These are phyloP conservation scores for Mungos mungo DNA, from an alignment of 2,113 vertebrate species.

Conservation along the genomic window DNA sequence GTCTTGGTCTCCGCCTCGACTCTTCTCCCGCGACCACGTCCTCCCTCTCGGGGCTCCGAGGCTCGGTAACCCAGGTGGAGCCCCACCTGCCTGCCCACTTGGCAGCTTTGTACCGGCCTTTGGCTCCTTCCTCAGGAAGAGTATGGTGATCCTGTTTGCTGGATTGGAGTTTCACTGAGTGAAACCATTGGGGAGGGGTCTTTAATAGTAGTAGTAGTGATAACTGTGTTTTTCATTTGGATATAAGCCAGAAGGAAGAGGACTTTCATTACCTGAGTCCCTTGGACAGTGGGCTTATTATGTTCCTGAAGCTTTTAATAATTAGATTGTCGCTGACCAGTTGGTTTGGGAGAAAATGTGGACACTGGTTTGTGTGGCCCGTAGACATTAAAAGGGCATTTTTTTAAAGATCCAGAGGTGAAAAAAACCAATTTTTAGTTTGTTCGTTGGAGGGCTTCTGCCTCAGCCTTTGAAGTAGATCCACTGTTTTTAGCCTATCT, in stretches of 20 bases:
- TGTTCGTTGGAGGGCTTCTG: constrained; percentile 46
- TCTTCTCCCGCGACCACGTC: not conserved
- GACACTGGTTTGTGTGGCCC: not conserved
- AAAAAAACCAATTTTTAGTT: constrained; percentile 52
- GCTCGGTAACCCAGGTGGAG: not conserved
- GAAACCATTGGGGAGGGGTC: not conserved
- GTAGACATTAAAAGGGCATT: not conserved
- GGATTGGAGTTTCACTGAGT: not conserved
- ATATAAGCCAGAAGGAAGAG: not conserved
- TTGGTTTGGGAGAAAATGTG: not conserved
- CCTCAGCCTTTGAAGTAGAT: constrained; percentile 44
- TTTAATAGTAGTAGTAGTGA: not conserved
- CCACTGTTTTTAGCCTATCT: constrained; percentile 62
- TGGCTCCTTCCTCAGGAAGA: not conserved
- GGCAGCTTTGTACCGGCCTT: not conserved
- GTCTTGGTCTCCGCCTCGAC: not conserved
- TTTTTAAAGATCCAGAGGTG: not conserved
- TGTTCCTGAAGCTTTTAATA: not conserved
- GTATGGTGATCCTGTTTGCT: not conserved
- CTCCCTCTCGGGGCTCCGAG: not conserved
- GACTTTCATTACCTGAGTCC: not conserved
- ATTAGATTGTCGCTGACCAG: not conserved
- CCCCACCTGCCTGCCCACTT: constrained; percentile 12
- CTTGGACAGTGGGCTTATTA: not conserved
- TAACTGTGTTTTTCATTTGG: not conserved